phyloP scores from a whole-genome alignment of 2,888 invertebrate genomes.

The Drosophila mettleri region DNA sequence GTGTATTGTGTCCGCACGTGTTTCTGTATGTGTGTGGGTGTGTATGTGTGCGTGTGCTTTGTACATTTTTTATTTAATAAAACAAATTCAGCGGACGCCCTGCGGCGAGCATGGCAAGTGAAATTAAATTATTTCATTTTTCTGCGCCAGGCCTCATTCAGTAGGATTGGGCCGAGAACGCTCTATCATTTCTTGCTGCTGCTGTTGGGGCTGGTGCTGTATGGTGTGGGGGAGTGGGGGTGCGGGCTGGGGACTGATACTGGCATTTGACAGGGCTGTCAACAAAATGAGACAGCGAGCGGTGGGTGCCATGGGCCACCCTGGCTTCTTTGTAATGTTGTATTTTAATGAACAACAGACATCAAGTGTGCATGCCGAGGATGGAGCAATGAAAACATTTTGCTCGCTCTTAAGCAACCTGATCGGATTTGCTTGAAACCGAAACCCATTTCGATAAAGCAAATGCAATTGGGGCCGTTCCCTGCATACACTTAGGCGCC shows the following conservation, averaged over 20 bases:
- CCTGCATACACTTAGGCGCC: conserved; percentile 18
- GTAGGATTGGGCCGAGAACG: conserved; percentile 67
- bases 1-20: conserved; percentile 14
- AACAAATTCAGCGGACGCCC: conserved; percentile 76
- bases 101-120: conserved; percentile 76
- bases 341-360: conserved; percentile 64
- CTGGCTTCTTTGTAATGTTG: conserved; percentile 47
- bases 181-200: conserved; percentile 72
- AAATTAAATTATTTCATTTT: conserved; percentile 78
- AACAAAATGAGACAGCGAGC: conserved; percentile 23
- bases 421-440: conserved; percentile 8
- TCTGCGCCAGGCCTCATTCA: conserved; percentile 41
- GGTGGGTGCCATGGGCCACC: conserved; percentile 12
- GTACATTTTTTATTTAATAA: conserved; percentile 78
- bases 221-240: conserved; percentile 57
- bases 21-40: conserved; percentile 27
- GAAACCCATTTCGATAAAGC: conserved; percentile 14
- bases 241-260: neutral
- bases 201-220: conserved; percentile 67
- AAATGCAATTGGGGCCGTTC: conserved; percentile 21
- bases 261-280: conserved; percentile 71
- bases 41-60: conserved; percentile 33
- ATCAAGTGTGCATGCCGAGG: conserved; percentile 47
- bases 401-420: neutral
- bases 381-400: neutral